Evolutionary conservation across 2,888 invertebrate genomes (phyloP).

Genomic region (Xestia c-nigrum): DNA sequence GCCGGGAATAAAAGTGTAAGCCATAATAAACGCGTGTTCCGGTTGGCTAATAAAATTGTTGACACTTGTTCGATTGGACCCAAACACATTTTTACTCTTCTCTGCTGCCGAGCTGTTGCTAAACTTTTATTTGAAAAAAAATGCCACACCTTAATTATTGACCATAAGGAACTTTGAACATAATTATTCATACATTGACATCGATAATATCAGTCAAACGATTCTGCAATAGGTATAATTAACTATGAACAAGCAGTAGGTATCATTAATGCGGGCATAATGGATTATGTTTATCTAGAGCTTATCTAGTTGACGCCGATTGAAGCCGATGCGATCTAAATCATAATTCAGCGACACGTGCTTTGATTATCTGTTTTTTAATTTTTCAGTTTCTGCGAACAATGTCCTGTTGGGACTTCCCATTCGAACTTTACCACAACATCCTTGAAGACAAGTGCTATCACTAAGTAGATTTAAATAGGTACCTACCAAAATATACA

Average conservation of each 20-base stretch:
- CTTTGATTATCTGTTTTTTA: conserved; percentile 8
- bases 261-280: conserved; percentile 14
- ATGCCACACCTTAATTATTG: background rate
- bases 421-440: background rate
- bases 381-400: background rate
- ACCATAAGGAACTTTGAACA: background rate
- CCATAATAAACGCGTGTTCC: too few relatives aligned
- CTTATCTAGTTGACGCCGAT: conserved; percentile 22
- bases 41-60: too few relatives aligned
- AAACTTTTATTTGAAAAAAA: background rate
- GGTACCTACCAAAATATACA: background rate
- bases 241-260: conserved; percentile 13
- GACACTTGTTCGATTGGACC: too few relatives aligned
- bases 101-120: too few relatives aligned
- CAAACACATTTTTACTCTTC: too few relatives aligned
- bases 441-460: background rate
- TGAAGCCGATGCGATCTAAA: conserved; percentile 9
- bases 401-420: background rate
- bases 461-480: background rate
- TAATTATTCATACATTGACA: background rate
- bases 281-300: conserved; percentile 33
- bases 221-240: conserved; percentile 39
- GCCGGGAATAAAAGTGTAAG: too few relatives aligned
- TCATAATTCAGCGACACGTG: conserved; percentile 23
- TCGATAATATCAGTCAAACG: conserved; percentile 12